Evolutionary conservation across 2,888 invertebrate species (phyloP).

Genomic region (Heliconius aoede): DNA sequence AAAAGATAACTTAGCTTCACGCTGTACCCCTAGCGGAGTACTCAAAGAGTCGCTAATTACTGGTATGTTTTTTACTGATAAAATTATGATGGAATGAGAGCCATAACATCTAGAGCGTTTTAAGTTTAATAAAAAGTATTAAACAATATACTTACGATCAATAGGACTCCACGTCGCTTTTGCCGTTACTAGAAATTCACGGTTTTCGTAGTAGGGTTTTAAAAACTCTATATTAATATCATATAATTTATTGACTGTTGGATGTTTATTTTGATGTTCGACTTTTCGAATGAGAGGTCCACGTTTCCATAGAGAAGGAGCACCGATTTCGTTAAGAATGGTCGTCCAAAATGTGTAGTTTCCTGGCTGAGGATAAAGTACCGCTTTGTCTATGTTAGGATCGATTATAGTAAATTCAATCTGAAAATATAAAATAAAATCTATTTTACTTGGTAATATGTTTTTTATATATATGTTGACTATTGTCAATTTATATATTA

Average conservation of each 20-base stretch:
- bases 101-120: background rate
- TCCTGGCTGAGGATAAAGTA: slow-evolving; percentile 38
- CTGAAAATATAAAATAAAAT: slow-evolving; percentile 46
- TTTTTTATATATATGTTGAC: too few relatives aligned
- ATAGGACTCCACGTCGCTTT: slow-evolving; percentile 53
- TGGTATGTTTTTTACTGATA: too few relatives aligned
- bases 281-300: slow-evolving; percentile 51
- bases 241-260: slow-evolving; percentile 46
- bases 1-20: too few relatives aligned
- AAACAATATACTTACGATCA: slow-evolving; percentile 56
- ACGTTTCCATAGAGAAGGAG: slow-evolving; percentile 53
- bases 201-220: slow-evolving; percentile 36
- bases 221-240: slow-evolving; percentile 44
- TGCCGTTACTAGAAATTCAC: slow-evolving; percentile 44
- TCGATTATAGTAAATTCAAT: slow-evolving; percentile 49
- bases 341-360: slow-evolving; percentile 57
- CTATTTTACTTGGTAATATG: too few relatives aligned
- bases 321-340: slow-evolving; percentile 49
- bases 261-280: slow-evolving; percentile 17
- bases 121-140: background rate
- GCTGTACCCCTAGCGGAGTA: too few relatives aligned
- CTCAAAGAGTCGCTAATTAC: too few relatives aligned
- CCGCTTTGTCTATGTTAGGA: slow-evolving; percentile 33
- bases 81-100: background rate
- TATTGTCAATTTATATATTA: too few relatives aligned